A percentile compares a stretch with the other conserved stretches of the same genome.
These are phyloP conservation scores for Petrosia ficiformis DNA, from an alignment of 37 sponge, comb jelly and placozoan species.

Conservation along the genomic window DNA sequence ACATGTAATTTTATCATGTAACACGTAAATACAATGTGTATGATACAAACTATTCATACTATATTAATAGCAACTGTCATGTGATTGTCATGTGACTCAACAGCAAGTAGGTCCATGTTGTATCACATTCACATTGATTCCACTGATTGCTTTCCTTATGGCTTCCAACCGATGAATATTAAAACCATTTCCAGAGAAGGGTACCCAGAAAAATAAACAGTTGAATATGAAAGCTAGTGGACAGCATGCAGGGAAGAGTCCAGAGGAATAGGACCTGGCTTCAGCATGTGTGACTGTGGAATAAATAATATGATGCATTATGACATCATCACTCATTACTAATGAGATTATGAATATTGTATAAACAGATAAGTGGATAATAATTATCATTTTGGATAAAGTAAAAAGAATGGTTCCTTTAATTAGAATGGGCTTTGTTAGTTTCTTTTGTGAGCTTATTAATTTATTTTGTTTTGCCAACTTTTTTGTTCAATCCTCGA, in stretches of 20 bases:
- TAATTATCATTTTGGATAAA: no score
- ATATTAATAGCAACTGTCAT: no score
- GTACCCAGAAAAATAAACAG: constrained; percentile 53
- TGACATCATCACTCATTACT: neutral
- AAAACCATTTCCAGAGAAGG: constrained; percentile 65
- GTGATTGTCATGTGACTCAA: neutral
- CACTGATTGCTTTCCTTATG: constrained; percentile 34
- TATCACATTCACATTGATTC: neutral
- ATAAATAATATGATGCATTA: neutral
- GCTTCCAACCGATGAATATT: constrained; percentile 44
- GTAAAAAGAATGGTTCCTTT: no score
- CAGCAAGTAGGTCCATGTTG: neutral
- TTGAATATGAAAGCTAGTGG: constrained; percentile 72
- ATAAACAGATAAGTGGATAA: no score
- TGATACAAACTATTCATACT: no score
- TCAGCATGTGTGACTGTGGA: constrained; percentile 16
- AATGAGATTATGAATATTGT: no score
- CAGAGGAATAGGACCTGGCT: constrained; percentile 71
- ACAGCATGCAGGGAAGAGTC: constrained; percentile 62
- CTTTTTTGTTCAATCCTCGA: no score
- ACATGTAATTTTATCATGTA: no score
- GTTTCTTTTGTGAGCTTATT: no score
- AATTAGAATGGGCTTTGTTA: no score
- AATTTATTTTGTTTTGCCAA: no score
- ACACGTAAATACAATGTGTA: no score